Percentiles rank a stretch among this genome's conserved stretches.
These are phyloP conservation scores for Drosophila insularis DNA, from an alignment of 1,140 invertebrate genomes.

Conservation along the genomic window DNA sequence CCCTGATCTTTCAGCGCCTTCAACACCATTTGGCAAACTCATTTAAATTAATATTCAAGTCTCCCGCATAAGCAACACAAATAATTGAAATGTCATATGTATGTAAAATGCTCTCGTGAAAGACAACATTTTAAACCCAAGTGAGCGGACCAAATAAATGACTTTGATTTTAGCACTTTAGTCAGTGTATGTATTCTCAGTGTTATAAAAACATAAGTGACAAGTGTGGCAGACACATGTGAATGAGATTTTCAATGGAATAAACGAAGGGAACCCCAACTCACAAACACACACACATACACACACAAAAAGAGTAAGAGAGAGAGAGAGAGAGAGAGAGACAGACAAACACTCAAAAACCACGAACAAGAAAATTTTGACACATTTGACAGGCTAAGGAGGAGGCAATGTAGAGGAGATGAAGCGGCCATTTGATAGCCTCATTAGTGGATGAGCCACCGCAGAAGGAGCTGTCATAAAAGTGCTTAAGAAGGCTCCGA, in stretches of 20 bases:
- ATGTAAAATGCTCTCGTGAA: slow-evolving; percentile 17
- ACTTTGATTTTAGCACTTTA: slow-evolving; percentile 77
- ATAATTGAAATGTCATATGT: slow-evolving; percentile 11
- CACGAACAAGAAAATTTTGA: slow-evolving; percentile 70
- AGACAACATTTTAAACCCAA: slow-evolving; percentile 24
- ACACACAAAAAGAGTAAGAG: too few species aligned
- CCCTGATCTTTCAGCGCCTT: not conserved
- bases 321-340: too few species aligned
- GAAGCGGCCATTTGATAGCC: slow-evolving; percentile 79
- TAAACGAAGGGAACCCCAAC: slow-evolving; percentile 24
- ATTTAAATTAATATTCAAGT: slow-evolving; percentile 12
- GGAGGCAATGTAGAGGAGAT: slow-evolving; percentile 24
- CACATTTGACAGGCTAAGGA: slow-evolving; percentile 66
- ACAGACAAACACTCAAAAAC: slow-evolving; percentile 11
- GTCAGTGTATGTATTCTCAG: slow-evolving; percentile 18
- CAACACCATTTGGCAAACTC: slow-evolving; percentile 6
- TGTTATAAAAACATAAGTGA: slow-evolving; percentile 77
- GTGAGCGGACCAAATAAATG: slow-evolving; percentile 67
- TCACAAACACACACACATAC: slow-evolving; percentile 5
- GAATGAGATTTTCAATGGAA: slow-evolving; percentile 33
- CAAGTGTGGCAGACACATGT: slow-evolving; percentile 76
- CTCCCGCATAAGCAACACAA: slow-evolving; percentile 7
- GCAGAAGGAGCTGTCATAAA: slow-evolving; percentile 53
- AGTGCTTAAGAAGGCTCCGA: slow-evolving; percentile 64
- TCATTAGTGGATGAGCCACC: slow-evolving; percentile 73